A percentile compares a stretch with the other conserved stretches of the same genome.
These are phyloP conservation scores for Gambelia wislizenii DNA, from an alignment of 2,797 vertebrate species.

Conservation along the genomic window DNA sequence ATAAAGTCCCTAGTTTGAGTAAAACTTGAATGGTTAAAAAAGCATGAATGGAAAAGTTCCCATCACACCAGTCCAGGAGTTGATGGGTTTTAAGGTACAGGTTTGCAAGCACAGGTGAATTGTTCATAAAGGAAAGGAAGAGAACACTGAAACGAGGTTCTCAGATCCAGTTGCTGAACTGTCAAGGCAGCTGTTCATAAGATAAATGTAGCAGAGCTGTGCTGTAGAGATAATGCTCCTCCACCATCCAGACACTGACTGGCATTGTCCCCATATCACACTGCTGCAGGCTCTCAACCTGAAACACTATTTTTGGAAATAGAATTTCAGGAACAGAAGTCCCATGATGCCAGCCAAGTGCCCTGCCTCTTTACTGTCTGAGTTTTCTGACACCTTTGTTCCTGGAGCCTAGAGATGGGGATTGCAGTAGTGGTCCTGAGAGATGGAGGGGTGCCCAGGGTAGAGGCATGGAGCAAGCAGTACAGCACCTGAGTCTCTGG, in stretches of 20 bases:
- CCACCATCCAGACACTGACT: background rate
- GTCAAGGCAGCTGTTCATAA: background rate
- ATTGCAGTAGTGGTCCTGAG: too few species aligned
- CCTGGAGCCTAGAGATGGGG: background rate
- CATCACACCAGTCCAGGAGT: background rate
- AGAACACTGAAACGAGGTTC: background rate
- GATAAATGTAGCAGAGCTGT: background rate
- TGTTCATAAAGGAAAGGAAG: background rate
- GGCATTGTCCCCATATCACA: background rate
- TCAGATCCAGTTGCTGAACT: background rate
- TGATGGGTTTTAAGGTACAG: background rate
- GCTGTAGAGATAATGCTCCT: background rate
- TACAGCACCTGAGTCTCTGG: background rate
- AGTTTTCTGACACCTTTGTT: background rate
- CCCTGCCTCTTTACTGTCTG: background rate
- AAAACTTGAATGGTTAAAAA: background rate
- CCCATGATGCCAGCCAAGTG: background rate
- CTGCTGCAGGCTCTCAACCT: background rate
- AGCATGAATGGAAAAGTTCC: background rate
- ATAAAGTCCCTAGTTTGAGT: too few species aligned
- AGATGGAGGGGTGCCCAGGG: too few species aligned
- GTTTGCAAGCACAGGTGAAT: background rate
- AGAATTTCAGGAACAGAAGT: background rate
- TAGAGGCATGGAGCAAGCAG: background rate
- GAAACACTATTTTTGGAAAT: background rate